A percentile compares a stretch with the other conserved stretches of the same genome.
Conservation (phyloP, 1,140 invertebrate genomes). For the Hyles vespertilio region DNA sequence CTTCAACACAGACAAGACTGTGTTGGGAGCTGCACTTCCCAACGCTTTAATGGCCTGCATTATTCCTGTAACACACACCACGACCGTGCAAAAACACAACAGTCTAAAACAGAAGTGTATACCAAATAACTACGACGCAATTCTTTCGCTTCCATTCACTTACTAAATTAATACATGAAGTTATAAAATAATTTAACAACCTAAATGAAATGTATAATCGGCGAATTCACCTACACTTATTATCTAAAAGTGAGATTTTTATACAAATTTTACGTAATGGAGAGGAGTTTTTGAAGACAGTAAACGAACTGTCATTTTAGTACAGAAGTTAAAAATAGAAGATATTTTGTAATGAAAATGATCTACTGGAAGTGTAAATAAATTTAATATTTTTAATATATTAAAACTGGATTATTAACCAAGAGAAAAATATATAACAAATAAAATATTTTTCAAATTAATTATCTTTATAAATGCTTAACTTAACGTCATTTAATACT, state of each 20-base stretch:
- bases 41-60: constrained; percentile 67
- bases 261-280: constrained; percentile 8
- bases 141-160: too few species aligned
- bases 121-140: too few species aligned
- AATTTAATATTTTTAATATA: too few species aligned
- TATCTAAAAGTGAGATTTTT: neutral
- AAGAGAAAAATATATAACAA: too few species aligned
- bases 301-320: neutral
- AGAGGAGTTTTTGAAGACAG: neutral
- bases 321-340: too few species aligned
- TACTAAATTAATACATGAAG: neutral
- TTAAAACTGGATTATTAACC: too few species aligned
- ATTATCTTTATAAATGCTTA: too few species aligned
- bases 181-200: constrained; percentile 1
- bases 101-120: too few species aligned
- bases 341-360: too few species aligned
- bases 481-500: too few species aligned
- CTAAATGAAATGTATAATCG: neutral
- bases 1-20: constrained; percentile 50
- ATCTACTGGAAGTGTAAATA: too few species aligned
- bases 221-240: neutral
- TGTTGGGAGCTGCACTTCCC: constrained; percentile 48
- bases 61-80: constrained; percentile 31
- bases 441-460: too few species aligned
- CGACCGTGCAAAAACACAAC: neutral